Percentiles rank a stretch among this genome's conserved stretches.
Conservation (phyloP, 2,797 vertebrate genomes). For the Poeciliopsis turneri region DNA sequence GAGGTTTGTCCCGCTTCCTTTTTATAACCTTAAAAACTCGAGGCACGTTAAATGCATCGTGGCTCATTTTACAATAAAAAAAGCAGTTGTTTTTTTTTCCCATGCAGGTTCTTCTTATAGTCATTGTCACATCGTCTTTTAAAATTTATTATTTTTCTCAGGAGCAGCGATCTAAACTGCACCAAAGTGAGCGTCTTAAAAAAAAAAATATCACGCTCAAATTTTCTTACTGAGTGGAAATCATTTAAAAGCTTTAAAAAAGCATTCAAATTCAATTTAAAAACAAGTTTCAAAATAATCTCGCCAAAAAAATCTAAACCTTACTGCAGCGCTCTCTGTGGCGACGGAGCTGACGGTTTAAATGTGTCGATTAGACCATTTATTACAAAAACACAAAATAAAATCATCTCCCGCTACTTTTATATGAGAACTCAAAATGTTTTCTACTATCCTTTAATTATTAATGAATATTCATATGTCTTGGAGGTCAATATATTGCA, state of each 20-base stretch:
- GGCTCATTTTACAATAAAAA: neutral
- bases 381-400: neutral
- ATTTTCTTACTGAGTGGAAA: neutral
- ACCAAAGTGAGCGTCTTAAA: neutral
- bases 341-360: neutral
- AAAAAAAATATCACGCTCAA: neutral
- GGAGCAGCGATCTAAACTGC: neutral
- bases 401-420: neutral
- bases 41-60: neutral
- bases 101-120: neutral
- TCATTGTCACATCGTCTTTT: neutral
- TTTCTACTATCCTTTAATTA: neutral
- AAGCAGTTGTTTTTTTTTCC: accelerated
- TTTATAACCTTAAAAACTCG: neutral
- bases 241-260: neutral
- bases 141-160: neutral
- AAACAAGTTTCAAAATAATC: neutral
- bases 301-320: neutral
- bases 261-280: neutral
- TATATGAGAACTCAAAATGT: neutral
- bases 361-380: neutral
- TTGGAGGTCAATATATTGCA: neutral
- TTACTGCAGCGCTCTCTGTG: neutral
- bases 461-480: neutral
- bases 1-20: conserved; percentile 79